Evolutionary conservation across 2,113 vertebrate genomes (phyloP).

Genomic region (Megaceryle torquata): DNA sequence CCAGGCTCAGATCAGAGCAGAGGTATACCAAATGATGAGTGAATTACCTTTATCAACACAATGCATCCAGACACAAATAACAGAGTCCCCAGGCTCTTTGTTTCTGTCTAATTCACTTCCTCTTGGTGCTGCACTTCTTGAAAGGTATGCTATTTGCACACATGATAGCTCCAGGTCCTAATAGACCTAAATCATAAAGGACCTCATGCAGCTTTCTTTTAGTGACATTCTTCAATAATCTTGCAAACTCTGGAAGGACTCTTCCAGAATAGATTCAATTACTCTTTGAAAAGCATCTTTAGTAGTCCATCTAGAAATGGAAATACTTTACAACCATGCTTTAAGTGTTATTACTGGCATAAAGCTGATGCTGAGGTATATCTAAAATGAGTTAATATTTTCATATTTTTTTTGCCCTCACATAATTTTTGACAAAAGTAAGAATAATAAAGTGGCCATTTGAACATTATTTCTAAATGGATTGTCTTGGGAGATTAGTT

Average conservation of each 20-base stretch:
- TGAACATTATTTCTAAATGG: neutral
- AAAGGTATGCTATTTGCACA: neutral
- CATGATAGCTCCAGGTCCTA: neutral
- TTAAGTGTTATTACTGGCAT: accelerated
- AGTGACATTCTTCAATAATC: neutral
- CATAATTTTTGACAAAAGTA: neutral
- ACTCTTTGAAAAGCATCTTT: neutral
- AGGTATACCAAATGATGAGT: accelerated
- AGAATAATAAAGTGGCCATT: neutral
- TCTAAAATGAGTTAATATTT: neutral
- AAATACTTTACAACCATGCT: neutral
- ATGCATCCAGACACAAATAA: neutral
- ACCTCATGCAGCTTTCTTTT: neutral
- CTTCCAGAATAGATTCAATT: neutral
- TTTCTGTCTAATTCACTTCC: neutral
- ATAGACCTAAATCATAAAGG: neutral
- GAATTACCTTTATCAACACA: neutral
- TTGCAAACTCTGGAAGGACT: neutral
- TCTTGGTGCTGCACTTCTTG: neutral
- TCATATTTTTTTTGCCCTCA: neutral
- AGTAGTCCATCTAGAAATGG: neutral
- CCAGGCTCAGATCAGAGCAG: neutral
- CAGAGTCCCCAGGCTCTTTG: neutral
- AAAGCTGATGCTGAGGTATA: neutral
- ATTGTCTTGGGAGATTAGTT: neutral